Evolutionary conservation across 2,888 invertebrate genomes (phyloP).

Genomic region (Macroteleia sp.): DNA sequence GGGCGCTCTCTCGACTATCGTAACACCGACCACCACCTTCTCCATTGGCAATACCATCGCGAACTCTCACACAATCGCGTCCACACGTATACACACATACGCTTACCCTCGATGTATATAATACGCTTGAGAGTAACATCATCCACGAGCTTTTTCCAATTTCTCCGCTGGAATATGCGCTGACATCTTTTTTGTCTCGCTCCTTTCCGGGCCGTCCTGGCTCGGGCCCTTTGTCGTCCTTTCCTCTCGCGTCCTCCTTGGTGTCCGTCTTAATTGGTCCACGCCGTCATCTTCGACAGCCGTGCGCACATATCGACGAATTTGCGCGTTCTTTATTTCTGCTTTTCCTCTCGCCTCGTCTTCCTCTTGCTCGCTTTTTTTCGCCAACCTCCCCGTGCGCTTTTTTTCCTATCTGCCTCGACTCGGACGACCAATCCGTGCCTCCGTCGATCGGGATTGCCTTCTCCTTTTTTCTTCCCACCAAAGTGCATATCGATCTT

Average conservation of each 20-base stretch:
- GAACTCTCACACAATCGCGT: slow-evolving; percentile 22
- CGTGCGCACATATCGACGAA: slow-evolving; percentile 51
- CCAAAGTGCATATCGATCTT: slow-evolving; percentile 67
- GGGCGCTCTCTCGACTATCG: slow-evolving; percentile 66
- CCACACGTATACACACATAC: slow-evolving; percentile 1
- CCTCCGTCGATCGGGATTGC: slow-evolving; percentile 67
- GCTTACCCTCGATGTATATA: slow-evolving; percentile 33
- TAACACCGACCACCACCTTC: slow-evolving; percentile 64
- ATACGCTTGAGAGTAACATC: slow-evolving; percentile 66
- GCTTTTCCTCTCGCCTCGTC: slow-evolving; percentile 60
- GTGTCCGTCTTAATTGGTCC: slow-evolving; percentile 18
- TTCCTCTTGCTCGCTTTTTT: slow-evolving; percentile 48
- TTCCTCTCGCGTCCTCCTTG: too few relatives aligned
- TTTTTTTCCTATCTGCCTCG: slow-evolving; percentile 65
- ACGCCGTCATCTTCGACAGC: slow-evolving; percentile 28
- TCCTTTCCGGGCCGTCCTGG: slow-evolving; percentile 10
- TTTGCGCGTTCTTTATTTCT: slow-evolving; percentile 61
- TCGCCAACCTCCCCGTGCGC: slow-evolving; percentile 56
- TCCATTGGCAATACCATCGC: slow-evolving; percentile 63
- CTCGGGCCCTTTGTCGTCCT: neutral
- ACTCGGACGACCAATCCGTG: slow-evolving; percentile 66
- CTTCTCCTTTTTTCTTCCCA: slow-evolving; percentile 67
- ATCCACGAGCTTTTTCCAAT: slow-evolving; percentile 64
- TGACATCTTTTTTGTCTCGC: slow-evolving; percentile 53
- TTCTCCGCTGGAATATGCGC: slow-evolving; percentile 53